Conservation (phyloP, 53 echinoderm and acorn worm genomes). For the Holothuria leucospilota region DNA sequence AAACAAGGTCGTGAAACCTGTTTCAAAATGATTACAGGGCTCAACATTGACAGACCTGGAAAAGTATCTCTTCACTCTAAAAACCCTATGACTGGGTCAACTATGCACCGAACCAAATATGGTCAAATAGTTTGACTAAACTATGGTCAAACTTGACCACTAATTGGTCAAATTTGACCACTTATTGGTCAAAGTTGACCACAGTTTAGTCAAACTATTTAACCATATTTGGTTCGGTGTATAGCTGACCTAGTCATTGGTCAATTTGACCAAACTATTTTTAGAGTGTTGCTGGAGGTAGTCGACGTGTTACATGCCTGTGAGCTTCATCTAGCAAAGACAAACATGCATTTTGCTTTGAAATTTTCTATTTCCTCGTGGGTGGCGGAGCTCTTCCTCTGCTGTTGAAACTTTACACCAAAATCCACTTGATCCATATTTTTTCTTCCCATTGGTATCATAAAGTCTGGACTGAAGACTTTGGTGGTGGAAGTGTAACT, state of each 20-base stretch:
- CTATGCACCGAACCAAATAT: too few species aligned
- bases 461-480: conserved; percentile 26
- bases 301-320: not conserved
- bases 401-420: not conserved
- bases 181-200: too few species aligned
- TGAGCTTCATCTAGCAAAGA: not conserved
- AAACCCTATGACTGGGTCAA: too few species aligned
- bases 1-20: conserved; percentile 7
- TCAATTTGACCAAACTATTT: too few species aligned
- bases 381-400: not conserved
- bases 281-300: conserved; percentile 15
- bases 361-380: conserved; percentile 16
- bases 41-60: not conserved
- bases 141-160: too few species aligned
- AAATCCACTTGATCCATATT: too few species aligned
- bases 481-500: conserved; percentile 11
- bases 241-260: too few species aligned
- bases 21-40: conserved; percentile 15
- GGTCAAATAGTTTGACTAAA: too few species aligned
- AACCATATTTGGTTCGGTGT: too few species aligned
- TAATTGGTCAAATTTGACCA: too few species aligned
- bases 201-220: too few species aligned
- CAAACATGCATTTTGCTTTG: not conserved
- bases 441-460: conserved; percentile 12
- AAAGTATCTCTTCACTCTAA: conserved; percentile 31